Evolutionary conservation across 2,888 invertebrate species (phyloP).

Genomic region (Sylvicola fuscatus): DNA sequence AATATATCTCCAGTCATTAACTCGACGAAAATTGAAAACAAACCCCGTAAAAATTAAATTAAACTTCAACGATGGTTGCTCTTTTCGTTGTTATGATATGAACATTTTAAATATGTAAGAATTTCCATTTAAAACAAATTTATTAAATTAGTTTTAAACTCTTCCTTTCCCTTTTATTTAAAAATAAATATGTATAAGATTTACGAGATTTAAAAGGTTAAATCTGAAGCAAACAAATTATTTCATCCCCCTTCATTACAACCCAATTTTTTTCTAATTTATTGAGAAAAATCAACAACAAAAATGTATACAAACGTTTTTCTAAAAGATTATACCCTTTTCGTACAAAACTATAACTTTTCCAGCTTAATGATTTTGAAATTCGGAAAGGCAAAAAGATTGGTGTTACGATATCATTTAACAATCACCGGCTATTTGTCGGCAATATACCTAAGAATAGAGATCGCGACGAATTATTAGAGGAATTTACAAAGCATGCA

Average conservation of each 20-base stretch:
- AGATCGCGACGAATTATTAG: conserved; percentile 97
- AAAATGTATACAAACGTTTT: conserved; percentile 11
- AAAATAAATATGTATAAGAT: conserved; percentile 1
- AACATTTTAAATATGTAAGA: too few species aligned
- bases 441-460: conserved; percentile 99
- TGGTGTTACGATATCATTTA: conserved; percentile 98
- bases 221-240: neutral
- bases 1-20: conserved; percentile 8
- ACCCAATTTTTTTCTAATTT: neutral
- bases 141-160: neutral
- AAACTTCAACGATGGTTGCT: neutral
- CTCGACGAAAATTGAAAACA: conserved; percentile 2
- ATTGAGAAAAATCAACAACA: conserved; percentile 2
- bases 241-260: neutral
- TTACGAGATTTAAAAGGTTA: too few species aligned
- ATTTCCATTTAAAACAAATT: too few species aligned
- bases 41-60: too few species aligned
- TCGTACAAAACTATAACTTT: conserved; percentile 27
- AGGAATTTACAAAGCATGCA: conserved; percentile 98
- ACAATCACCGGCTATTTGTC: conserved; percentile 99
- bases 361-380: conserved; percentile 98
- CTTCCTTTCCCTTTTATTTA: neutral
- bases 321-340: conserved; percentile 35
- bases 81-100: neutral
- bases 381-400: conserved; percentile 98